Base-by-base conservation (phyloP, 2,888 invertebrate genomes). In the Clunio marinus region DNA sequence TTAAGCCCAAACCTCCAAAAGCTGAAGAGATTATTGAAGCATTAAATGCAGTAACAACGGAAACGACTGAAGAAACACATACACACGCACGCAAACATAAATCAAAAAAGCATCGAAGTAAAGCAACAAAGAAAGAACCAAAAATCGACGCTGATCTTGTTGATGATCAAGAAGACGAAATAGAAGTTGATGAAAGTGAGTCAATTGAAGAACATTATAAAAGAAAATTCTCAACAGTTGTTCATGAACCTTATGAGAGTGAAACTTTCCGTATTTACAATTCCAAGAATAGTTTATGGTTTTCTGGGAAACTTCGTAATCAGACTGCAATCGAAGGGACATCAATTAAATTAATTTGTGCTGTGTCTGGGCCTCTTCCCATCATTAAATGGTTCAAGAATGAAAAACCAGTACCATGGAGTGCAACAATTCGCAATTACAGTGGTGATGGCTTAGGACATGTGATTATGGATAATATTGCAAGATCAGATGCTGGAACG, bases 361-460 rank as follows among this genome's bases (percentile, higher is more conserved):
- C 88, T 68, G 86, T 91, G 3, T 81, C 90, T 58, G 88, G 89
- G 0, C 84, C 86, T 0, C 88, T 89, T 69, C 84, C 90, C 4
- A 82, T 82, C 2, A 81, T 89, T 1, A 83, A 86, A 70, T 93
- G 93, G 93, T 85, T 84, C 69, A 89, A 86, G 75, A 88, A 92
- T 75, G 84, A 85, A 1, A 76, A 77, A 55, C 79, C 79, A 45
- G 71, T 84, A 10, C 70, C 72, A 5, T 78, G 75, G 70, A 75
- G 78, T 24, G 75, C 76, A 0, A 74, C 75, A 58, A 72, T 79
- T 28, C 75, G 75, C 59, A 79, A 79, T 70, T 73, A 77, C 74
- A 78, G 77, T 45, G 74, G 76, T 0, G 87, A 88, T 72, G 88
- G 90, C 1, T 78, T 90, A 69, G 87, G 89, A 1, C 37, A 35